phyloP scores from a whole-genome alignment of 2,113 vertebrate species.

The Sceloporus undulatus region DNA sequence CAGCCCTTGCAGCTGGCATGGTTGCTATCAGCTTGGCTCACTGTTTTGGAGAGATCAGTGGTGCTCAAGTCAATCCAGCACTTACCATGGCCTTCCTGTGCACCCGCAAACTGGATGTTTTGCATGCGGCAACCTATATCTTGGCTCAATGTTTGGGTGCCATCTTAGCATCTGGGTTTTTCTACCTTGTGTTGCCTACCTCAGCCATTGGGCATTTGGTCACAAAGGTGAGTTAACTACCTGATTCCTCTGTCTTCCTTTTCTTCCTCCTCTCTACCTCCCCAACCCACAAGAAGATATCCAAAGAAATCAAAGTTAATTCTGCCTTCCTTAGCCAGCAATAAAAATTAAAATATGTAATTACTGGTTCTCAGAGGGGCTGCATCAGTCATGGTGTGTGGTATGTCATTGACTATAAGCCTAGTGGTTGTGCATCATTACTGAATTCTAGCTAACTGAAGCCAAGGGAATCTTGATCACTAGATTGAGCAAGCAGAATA shows the following conservation, averaged over 20 bases:
- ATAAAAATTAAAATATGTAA: neutral
- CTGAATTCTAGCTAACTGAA: neutral
- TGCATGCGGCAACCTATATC: conserved; percentile 72
- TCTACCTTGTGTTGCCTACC: conserved; percentile 74
- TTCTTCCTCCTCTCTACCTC: too few relatives aligned
- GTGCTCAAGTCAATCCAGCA: conserved; percentile 85
- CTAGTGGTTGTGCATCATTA: neutral
- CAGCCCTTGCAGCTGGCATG: conserved; percentile 81
- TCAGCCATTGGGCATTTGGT: conserved; percentile 72
- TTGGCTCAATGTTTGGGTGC: conserved; percentile 84
- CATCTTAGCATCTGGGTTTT: conserved; percentile 73
- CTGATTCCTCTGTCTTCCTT: accelerated
- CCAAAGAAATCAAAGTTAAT: neutral
- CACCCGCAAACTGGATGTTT: conserved; percentile 78
- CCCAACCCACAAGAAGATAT: neutral
- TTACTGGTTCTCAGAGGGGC: too few relatives aligned
- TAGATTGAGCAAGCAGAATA: neutral
- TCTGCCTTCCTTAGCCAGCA: neutral
- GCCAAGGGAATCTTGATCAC: neutral
- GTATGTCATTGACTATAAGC: neutral
- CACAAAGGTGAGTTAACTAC: conserved; percentile 74
- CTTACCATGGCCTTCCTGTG: conserved; percentile 84
- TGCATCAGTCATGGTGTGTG: too few relatives aligned
- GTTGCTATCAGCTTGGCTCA: conserved; percentile 74
- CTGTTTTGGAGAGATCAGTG: conserved; percentile 83